A percentile compares a stretch with the other conserved stretches of the same genome.
These are phyloP conservation scores for Bugula neritina DNA, from an alignment of 2,888 invertebrate species.

Conservation along the genomic window DNA sequence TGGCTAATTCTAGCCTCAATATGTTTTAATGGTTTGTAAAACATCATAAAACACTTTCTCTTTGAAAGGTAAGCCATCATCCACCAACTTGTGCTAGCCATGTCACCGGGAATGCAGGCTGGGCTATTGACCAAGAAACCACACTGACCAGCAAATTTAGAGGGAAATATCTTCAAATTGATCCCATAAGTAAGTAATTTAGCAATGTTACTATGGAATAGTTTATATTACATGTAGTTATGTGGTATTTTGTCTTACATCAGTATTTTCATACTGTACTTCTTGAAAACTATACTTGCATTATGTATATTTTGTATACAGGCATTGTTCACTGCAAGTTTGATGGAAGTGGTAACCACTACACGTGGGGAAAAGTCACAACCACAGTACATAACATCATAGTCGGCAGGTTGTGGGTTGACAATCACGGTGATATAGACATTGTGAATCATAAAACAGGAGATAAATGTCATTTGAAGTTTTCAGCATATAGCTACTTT, in stretches of 20 bases:
- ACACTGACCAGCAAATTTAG: slow-evolving; percentile 98
- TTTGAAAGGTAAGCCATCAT: slow-evolving; percentile 82
- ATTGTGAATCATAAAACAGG: slow-evolving; percentile 83
- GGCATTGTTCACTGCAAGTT: slow-evolving; percentile 61
- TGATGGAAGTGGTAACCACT: slow-evolving; percentile 64
- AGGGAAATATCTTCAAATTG: slow-evolving; percentile 82
- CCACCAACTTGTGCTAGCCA: slow-evolving; percentile 95
- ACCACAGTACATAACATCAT: slow-evolving; percentile 99
- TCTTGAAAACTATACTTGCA: background rate
- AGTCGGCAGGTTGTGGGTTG: slow-evolving; percentile 98
- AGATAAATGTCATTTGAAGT: slow-evolving; percentile 91
- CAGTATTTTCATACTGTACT: background rate
- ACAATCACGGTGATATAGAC: slow-evolving; percentile 99
- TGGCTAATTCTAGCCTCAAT: no score
- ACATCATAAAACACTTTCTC: no score
- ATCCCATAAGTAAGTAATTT: slow-evolving; percentile 58
- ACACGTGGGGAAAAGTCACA: slow-evolving; percentile 94
- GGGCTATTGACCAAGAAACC: slow-evolving; percentile 98
- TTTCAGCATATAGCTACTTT: slow-evolving; percentile 97
- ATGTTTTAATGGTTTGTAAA: no score
- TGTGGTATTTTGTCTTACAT: no score
- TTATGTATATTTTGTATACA: background rate
- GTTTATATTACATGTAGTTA: no score
- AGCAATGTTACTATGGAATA: no score
- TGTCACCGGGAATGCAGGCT: slow-evolving; percentile 70